Evolutionary conservation across 2,113 vertebrate species (phyloP).

Genomic region (Tachuris rubrigastra): DNA sequence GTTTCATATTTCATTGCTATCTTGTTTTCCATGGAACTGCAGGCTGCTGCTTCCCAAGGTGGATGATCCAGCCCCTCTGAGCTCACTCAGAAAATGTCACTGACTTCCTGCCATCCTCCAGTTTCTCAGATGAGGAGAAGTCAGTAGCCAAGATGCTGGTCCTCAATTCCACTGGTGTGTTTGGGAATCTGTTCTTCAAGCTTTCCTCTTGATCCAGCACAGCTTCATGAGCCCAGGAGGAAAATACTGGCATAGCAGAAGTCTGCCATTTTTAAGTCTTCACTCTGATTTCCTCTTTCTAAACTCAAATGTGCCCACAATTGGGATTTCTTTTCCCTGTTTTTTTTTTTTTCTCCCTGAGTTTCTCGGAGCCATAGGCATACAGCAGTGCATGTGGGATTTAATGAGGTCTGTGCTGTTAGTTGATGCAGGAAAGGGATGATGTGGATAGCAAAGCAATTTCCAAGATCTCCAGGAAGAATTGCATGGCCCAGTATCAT

Average conservation of each 20-base stretch:
- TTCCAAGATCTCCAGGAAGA: not conserved
- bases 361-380: not conserved
- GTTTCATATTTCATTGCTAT: not conserved
- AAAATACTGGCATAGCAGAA: not conserved
- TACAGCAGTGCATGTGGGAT: not conserved
- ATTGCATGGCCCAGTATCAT: not conserved
- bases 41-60: not conserved
- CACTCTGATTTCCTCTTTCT: not conserved
- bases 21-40: not conserved
- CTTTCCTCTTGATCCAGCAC: not conserved
- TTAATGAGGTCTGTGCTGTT: not conserved
- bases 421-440: not conserved
- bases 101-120: not conserved
- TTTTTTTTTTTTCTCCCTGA: not conserved
- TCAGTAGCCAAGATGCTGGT: not conserved
- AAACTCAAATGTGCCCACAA: not conserved
- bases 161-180: not conserved
- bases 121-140: not conserved
- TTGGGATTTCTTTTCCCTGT: not conserved
- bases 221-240: not conserved
- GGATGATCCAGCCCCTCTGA: not conserved
- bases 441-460: not conserved
- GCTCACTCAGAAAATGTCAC: not conserved
- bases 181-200: not conserved
- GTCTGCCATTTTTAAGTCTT: not conserved